A percentile compares a stretch with the other conserved stretches of the same genome.
Evolutionary conservation across 2,797 vertebrate genomes (phyloP).

Genomic region (Orientallactaga sibirica): DNA sequence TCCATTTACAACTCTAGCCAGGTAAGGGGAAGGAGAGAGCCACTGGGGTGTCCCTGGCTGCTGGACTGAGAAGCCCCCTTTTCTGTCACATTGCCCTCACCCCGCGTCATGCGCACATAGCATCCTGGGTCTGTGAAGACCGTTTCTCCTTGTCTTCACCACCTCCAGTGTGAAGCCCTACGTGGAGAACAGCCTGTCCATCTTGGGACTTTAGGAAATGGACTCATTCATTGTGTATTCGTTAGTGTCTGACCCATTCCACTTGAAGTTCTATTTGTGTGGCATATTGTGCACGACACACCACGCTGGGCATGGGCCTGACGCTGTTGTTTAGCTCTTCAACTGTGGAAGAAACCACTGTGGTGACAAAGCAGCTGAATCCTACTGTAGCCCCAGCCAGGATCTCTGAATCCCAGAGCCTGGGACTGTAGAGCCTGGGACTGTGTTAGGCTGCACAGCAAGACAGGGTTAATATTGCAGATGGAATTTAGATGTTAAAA

Average conservation of each 20-base stretch:
- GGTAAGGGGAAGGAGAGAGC: not conserved
- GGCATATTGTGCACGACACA: too few species aligned
- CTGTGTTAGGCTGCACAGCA: too few species aligned
- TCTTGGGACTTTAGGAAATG: not conserved
- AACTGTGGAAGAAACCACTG: fast-evolving
- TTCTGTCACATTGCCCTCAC: fast-evolving
- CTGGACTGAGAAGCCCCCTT: not conserved
- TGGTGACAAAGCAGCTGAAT: too few species aligned
- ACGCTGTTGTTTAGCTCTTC: fast-evolving
- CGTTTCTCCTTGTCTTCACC: not conserved
- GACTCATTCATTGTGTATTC: fast-evolving
- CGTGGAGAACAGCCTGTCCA: fast-evolving
- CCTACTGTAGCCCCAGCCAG: not conserved
- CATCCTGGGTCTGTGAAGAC: too few species aligned
- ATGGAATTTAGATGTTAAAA: fast-evolving
- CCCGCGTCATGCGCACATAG: too few species aligned
- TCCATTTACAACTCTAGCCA: not conserved
- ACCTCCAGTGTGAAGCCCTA: not conserved
- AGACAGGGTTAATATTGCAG: fast-evolving
- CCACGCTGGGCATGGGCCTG: not conserved
- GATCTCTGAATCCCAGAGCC: not conserved
- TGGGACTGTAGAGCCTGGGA: fast-evolving
- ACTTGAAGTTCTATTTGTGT: not conserved
- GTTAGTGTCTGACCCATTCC: not conserved
- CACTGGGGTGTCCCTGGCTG: fast-evolving